Evolutionary conservation across 2,113 vertebrate species (phyloP), one percentile per base, ranked within the genome.

Genomic region (Hiodon tergisus): DNA sequence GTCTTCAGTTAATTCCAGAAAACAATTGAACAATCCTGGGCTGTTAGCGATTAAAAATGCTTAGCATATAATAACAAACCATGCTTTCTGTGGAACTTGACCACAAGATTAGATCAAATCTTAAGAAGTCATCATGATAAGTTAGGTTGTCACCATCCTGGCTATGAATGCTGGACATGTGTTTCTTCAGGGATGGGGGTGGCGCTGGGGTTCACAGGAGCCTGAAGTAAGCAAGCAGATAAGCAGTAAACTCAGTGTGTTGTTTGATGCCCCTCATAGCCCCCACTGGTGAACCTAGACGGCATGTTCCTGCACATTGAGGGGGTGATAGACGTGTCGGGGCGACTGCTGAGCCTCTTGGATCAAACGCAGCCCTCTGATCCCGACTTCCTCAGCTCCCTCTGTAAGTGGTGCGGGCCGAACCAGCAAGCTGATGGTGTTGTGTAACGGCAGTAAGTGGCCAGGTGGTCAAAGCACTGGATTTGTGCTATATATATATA

Each of bases 221-320:
- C n/a, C 61, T 68, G 66, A 48, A 14, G 11, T 51, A 57, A 4
- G 16, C 14, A 3, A 17, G 16, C 8, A 17, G 61, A 7, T 17
- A 16, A 14, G 13, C 47, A 17, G 60, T 55, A 48, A 60, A 69
- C 46, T 11, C 5, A 11, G 65, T 8, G 16, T 11, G 58, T 13
- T 53, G 51, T 10, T 46, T 31, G 58, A 4, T 51, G 51, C 58
- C 13, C 6, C 53, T 71, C 0, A 73, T 77, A 97, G 96, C 90
- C 96, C 75, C 93, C 93, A 0, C 90, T 86, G 4, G 78, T 85
- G 50, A 90, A 95, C 82, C 85, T 97, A 87, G 91, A 94, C 79
- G 86, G 91, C 78, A 90, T 98, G 83, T 98, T 98, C 76, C 93
- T 93, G 59, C 89, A 96, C 86, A 88, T 91, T 0, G 91, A 96